Percentiles rank a stretch among this genome's conserved stretches.
phyloP scores from a whole-genome alignment of 1,140 invertebrate species.

The Trichonephila inaurata region DNA sequence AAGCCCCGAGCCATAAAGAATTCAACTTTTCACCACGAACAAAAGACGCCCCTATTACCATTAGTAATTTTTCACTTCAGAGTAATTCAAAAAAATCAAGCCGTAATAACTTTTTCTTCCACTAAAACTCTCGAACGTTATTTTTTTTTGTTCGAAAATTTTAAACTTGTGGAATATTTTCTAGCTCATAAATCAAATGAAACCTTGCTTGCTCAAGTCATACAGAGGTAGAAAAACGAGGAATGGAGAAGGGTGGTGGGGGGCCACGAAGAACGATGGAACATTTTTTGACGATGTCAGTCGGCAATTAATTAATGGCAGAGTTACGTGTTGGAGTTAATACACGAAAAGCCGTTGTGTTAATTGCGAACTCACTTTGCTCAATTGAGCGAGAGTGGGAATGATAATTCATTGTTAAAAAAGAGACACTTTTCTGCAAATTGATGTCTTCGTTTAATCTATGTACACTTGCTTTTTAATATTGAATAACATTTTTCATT shows the following conservation, averaged over 20 bases:
- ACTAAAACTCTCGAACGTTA: background rate
- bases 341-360: constrained; percentile 51
- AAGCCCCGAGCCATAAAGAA: background rate
- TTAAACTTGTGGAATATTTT: constrained; percentile 17
- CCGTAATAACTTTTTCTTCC: background rate
- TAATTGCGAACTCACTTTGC: constrained; percentile 52
- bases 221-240: no score
- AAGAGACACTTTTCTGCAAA: background rate
- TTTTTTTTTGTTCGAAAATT: background rate
- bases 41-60: background rate
- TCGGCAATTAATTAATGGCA: constrained; percentile 30
- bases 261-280: background rate
- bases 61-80: background rate
- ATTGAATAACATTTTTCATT: background rate
- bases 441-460: background rate
- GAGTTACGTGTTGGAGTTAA: constrained; percentile 19
- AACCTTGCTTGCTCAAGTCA: background rate
- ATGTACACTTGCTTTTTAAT: background rate
- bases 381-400: constrained; percentile 35
- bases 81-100: background rate
- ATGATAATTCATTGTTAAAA: constrained; percentile 14
- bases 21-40: background rate
- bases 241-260: background rate
- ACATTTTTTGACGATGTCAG: background rate
- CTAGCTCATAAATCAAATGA: constrained; percentile 30